Conservation (phyloP, 2,797 vertebrate genomes). For the Pangasius sanitwongsei region DNA sequence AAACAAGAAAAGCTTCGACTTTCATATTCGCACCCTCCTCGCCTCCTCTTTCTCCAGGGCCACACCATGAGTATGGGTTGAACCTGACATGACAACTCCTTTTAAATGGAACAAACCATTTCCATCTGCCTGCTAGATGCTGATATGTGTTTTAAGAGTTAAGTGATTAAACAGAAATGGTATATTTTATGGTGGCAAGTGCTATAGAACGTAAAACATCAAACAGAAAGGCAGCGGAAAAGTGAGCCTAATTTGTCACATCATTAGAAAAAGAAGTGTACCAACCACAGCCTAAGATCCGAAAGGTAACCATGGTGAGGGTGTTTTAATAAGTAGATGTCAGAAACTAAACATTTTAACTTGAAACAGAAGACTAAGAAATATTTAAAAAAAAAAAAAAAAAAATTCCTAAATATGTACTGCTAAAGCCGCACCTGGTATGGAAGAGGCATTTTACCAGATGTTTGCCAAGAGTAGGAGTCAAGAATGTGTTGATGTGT, state of each 20-base stretch:
- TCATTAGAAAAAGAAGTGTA: slow-evolving; percentile 73
- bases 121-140: slow-evolving; percentile 76
- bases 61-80: slow-evolving; percentile 69
- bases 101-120: slow-evolving; percentile 77
- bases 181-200: slow-evolving; percentile 73
- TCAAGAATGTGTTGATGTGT: slow-evolving; percentile 71
- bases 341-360: slow-evolving; percentile 2
- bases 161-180: neutral
- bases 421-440: slow-evolving; percentile 36
- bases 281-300: slow-evolving; percentile 61
- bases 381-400: neutral
- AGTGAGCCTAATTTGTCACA: slow-evolving; percentile 80
- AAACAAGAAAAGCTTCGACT: slow-evolving; percentile 23
- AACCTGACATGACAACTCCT: slow-evolving; percentile 65
- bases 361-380: neutral
- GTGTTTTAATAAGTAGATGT: slow-evolving; percentile 13
- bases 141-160: neutral
- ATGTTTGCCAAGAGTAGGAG: slow-evolving; percentile 64
- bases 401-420: slow-evolving; percentile 23
- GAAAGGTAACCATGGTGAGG: neutral
- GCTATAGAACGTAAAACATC: slow-evolving; percentile 82
- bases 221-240: slow-evolving; percentile 70
- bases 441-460: slow-evolving; percentile 64
- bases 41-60: slow-evolving; percentile 42
- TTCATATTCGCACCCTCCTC: slow-evolving; percentile 47